Conservation (phyloP, 2,797 vertebrate genomes). For the Apogon talboti region DNA sequence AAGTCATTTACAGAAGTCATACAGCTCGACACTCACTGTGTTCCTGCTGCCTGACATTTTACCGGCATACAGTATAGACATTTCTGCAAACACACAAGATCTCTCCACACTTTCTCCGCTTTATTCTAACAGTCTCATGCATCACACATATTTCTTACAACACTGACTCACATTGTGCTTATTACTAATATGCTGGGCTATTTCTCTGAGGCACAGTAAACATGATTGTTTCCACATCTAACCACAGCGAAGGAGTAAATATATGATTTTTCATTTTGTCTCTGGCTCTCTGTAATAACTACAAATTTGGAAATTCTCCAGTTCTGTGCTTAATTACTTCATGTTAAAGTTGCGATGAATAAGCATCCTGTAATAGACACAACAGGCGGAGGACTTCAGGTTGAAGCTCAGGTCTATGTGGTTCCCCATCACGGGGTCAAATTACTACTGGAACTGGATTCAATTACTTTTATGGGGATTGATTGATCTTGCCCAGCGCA, state of each 20-base stretch:
- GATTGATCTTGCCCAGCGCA: constrained; percentile 54
- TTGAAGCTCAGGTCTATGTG: not conserved
- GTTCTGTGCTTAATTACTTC: constrained; percentile 11
- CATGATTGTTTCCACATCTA: constrained; percentile 27
- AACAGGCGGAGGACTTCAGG: constrained; percentile 15
- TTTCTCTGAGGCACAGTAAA: constrained; percentile 26
- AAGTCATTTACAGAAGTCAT: constrained; percentile 49
- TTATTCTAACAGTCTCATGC: constrained; percentile 9
- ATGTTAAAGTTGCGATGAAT: constrained; percentile 6
- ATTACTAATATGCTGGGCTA: constrained; percentile 36
- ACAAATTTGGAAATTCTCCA: constrained; percentile 7
- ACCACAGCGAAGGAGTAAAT: constrained; percentile 15
- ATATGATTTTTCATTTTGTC: not conserved
- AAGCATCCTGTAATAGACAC: constrained; percentile 5
- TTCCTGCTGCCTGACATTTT: constrained; percentile 6
- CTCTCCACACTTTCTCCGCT: constrained; percentile 6
- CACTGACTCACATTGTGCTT: constrained; percentile 50
- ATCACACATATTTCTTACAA: constrained; percentile 36
- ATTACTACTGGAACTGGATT: constrained; percentile 55
- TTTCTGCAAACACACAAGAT: constrained; percentile 37
- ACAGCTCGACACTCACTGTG: constrained; percentile 25
- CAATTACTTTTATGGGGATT: constrained; percentile 62
- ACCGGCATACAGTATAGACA: constrained; percentile 17
- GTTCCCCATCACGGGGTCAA: constrained; percentile 19
- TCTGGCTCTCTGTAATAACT: constrained; percentile 18